These are phyloP conservation scores for Ceyx margarethae DNA, from an alignment of 2,113 vertebrate species.

Conservation along the genomic window DNA sequence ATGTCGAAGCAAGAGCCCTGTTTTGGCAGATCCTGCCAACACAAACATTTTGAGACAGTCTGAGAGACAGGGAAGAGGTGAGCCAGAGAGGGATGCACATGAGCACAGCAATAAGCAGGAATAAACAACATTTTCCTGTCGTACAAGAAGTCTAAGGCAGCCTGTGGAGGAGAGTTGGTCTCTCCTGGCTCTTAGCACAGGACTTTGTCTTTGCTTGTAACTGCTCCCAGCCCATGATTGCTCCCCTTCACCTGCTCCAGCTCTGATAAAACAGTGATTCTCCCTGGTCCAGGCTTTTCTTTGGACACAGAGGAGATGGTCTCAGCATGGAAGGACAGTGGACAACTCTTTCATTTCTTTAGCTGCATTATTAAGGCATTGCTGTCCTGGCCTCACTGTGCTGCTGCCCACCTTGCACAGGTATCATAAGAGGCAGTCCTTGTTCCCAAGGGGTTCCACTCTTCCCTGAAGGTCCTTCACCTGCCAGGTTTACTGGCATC, in stretches of 20 bases:
- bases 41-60: neutral
- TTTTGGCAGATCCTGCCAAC: neutral
- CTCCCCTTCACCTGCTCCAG: neutral
- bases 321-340: neutral
- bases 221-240: accelerated
- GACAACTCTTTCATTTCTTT: neutral
- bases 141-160: neutral
- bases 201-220: neutral
- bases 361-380: neutral
- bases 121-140: neutral
- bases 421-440: too few species aligned
- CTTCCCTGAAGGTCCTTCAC: neutral
- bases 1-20: neutral
- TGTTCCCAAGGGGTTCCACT: neutral
- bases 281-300: neutral
- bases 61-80: neutral
- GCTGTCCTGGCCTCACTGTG: neutral
- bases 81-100: neutral
- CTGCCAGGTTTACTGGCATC: neutral
- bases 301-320: neutral
- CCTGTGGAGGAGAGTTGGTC: neutral
- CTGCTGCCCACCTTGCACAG: neutral
- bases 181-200: neutral
- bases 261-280: accelerated
- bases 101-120: neutral